Evolutionary conservation across 1,140 invertebrate genomes (phyloP), one percentile per base, ranked within the genome.

Genomic region (Cydia strobilella): DNA sequence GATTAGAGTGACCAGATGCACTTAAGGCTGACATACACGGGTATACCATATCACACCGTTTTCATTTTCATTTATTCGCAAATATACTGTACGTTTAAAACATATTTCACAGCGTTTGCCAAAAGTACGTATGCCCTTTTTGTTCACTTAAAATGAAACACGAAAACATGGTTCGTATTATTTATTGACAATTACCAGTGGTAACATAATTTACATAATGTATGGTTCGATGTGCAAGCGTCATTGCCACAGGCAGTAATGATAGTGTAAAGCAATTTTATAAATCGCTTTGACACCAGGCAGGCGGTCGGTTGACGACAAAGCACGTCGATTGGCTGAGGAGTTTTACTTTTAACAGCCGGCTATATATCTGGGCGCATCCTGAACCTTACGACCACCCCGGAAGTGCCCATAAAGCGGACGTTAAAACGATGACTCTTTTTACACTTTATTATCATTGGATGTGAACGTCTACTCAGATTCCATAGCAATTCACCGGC

Each of bases 401-500:
- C 81, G 84, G 83, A 90, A 89, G 87, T 87, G 82, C 82, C 87
- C 84, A 90, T 93, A 93, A 91, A 93, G 86, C 80, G 85, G 82
- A 85, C 91, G 87, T 91, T 91, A 91, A 91, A 91, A 84, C 84
- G 86, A 83, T 84, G 85, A 91, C 84, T 90, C 88, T 93, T 93
- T 92, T 92, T 93, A 93, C 87, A 88, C 86, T 93, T 93, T 93
- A 93, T 93, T 93, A 91, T 93, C 86, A 93, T 93, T 93, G 90
- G 86, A 90, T 90, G 89, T 89, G 89, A 91, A 83, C 86, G 86
- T 77, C 82, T 85, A 85, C 90, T 91, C 86, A 90, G 90, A 93
- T 93, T 91, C 88, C 84, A 87, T 86, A 81, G 86, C 87, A 86
- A 90, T 90, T 89, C 86, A 88, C 85, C 80, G 80, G 79, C 35